Evolutionary conservation across 2,888 invertebrate genomes (phyloP), one percentile per base, ranked within the genome.

Genomic region (Eueremaeus valkanovi): DNA sequence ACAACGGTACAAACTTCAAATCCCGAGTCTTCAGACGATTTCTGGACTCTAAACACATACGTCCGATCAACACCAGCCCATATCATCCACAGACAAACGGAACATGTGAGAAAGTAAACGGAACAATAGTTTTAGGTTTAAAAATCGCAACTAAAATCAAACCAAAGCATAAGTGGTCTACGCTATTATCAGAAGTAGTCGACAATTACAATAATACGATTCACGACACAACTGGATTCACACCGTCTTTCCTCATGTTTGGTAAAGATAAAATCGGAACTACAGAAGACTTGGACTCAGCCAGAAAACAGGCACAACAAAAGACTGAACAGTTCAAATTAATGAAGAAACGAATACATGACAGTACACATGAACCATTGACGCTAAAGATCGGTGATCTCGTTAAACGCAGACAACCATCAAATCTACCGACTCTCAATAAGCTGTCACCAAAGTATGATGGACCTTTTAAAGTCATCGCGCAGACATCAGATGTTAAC

Each of bases 211-310:
- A n/a, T n/a, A n/a, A n/a, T n/a, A n/a, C n/a, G n/a, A n/a, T n/a
- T n/a, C 75, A 75, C 31, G 24, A 16, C 6, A 49, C 27, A 16
- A 75, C 73, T 3, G 66, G 73, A 9, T 73, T 63, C 45, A 40
- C 66, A 9, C 73, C 75, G 9, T n/a, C 33, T 13, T 63, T 16
- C n/a, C 66, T 75, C 0, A 45, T 73, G 24, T 33, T 63, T 51
- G 75, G 75, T n/a, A 24, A 6, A 3, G 70, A 70, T 18, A 3
- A 8, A 3, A 2, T 42, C 16, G 16, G n/a, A n/a, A n/a, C n/a
- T n/a, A n/a, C n/a, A n/a, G n/a, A n/a, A 36, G 1, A 70, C 70
- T n/a, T n/a, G n/a, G n/a, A n/a, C n/a, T n/a, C n/a, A n/a, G n/a
- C n/a, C 9, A 2, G 1, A 1, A 9, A 13, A 13, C 2, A 18